These are phyloP conservation scores for Sciurus niger DNA, from an alignment of 2,113 vertebrate genomes.

Conservation along the genomic window DNA sequence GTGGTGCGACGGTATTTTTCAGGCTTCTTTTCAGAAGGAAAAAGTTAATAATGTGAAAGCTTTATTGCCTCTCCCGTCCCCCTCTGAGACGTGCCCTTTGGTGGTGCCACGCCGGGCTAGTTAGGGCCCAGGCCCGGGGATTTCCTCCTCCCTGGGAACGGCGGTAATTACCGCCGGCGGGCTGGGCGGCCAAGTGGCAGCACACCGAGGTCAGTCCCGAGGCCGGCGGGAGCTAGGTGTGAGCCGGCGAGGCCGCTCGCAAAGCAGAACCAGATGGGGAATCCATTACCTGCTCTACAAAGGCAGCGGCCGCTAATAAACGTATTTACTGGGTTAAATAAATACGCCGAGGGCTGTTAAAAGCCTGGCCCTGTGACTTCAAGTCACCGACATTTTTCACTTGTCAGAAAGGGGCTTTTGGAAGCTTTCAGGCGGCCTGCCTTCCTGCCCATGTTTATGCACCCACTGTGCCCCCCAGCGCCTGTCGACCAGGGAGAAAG, in stretches of 20 bases:
- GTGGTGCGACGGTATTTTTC: constrained; percentile 91
- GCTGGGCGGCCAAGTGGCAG: constrained; percentile 86
- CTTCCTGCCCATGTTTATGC: constrained; percentile 81
- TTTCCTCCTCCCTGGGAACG: constrained; percentile 93
- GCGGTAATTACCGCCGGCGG: constrained; percentile 88
- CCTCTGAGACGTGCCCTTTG: constrained; percentile 91
- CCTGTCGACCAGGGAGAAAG: constrained; percentile 44
- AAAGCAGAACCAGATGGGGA: constrained; percentile 92
- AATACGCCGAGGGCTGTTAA: constrained; percentile 90
- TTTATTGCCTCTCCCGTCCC: constrained; percentile 92
- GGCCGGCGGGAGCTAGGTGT: constrained; percentile 90
- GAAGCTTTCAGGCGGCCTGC: constrained; percentile 84
- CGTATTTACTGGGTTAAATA: constrained; percentile 92
- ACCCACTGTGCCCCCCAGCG: constrained; percentile 21
- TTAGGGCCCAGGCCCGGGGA: constrained; percentile 91
- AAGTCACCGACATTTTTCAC: constrained; percentile 89
- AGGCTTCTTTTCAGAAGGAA: constrained; percentile 89
- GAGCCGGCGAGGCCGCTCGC: constrained; percentile 86
- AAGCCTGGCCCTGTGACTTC: constrained; percentile 86
- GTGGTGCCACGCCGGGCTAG: constrained; percentile 86
- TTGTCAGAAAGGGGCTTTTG: constrained; percentile 89
- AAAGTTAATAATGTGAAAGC: constrained; percentile 95
- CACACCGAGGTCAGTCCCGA: constrained; percentile 87
- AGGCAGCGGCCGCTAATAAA: constrained; percentile 92
- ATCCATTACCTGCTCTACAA: constrained; percentile 92